Base-by-base conservation (phyloP, 2,113 vertebrate genomes). In the Aphyosemion australe region DNA sequence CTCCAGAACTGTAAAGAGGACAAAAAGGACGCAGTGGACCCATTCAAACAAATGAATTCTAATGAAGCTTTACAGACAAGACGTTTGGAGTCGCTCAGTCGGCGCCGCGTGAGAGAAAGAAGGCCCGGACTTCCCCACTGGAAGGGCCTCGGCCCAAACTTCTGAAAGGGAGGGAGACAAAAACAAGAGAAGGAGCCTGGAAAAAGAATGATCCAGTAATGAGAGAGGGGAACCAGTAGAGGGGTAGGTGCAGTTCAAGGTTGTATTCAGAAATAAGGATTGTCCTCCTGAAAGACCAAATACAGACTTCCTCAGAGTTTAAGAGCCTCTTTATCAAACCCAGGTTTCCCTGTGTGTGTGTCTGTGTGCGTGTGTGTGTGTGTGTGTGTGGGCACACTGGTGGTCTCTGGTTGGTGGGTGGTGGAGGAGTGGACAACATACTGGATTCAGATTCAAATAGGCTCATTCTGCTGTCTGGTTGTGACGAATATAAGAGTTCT, bases 381-480 rank as follows among this genome's bases (percentile, higher is more conserved):
- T 34, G 63, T 59, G 69, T 75, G 72, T 72, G 61, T 78, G 31
- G 69, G 34, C 51, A 54, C 73, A 72, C 76, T 85, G 84, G 84
- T 90, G 90, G 84, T 87, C 82, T 80, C 79, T 63, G 65, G 39
- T 83, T 76, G 78, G 65, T 61, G 79, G 47, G 74, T 67, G 69
- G 39, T 41, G 26, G 58, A 20, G 68, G 54, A 13, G 77, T 68
- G 53, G 78, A 5, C 63, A 81, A 72, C 79, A 78, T 65, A 79
- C 51, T 85, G 77, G 86, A 92, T 93, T 90, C 67, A 88, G 79
- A 92, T 93, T 91, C 84, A 91, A 92, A 91, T 91, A 32, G 74
- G 76, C 60, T 80, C 67, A 74, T 79, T 79, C 61, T 74, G 46
- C 20, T 42, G n/a, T 31, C 52, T 16, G 42, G 31, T 51, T 76